Percentiles rank a stretch among this genome's conserved stretches.
Evolutionary conservation across 2,113 vertebrate genomes (phyloP).

Genomic region (Psittacara wagleri): DNA sequence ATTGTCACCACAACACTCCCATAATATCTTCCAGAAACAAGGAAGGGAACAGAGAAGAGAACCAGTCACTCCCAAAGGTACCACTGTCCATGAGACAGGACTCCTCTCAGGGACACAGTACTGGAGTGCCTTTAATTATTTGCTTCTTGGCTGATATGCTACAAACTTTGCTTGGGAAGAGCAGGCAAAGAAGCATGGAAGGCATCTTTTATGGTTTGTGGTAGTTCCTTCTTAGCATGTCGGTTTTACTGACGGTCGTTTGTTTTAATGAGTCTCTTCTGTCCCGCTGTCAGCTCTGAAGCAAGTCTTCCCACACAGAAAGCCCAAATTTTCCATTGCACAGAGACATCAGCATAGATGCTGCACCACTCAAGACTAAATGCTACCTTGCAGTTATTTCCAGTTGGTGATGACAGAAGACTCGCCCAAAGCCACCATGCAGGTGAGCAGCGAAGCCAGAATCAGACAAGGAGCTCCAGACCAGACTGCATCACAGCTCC

Average conservation of each 20-base stretch:
- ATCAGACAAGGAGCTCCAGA: not conserved
- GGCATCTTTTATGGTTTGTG: not conserved
- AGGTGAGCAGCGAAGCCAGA: accelerated
- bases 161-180: not conserved
- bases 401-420: not conserved
- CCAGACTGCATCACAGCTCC: not conserved
- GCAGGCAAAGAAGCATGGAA: not conserved
- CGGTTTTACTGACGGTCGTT: not conserved
- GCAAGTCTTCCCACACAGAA: not conserved
- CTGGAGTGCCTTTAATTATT: not conserved
- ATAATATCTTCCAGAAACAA: not conserved
- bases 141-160: not conserved
- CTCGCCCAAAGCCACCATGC: not conserved
- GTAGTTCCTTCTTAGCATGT: not conserved
- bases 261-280: not conserved
- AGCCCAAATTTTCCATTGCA: not conserved
- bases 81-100: not conserved
- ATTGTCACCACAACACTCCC: not conserved
- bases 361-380: not conserved
- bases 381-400: not conserved
- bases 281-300: not conserved
- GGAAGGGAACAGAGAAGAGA: not conserved
- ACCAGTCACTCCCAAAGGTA: not conserved
- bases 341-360: not conserved
- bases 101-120: not conserved